These are phyloP conservation scores for Pristionchus maxplancki DNA, from an alignment of 2,888 invertebrate species.

Conservation along the genomic window DNA sequence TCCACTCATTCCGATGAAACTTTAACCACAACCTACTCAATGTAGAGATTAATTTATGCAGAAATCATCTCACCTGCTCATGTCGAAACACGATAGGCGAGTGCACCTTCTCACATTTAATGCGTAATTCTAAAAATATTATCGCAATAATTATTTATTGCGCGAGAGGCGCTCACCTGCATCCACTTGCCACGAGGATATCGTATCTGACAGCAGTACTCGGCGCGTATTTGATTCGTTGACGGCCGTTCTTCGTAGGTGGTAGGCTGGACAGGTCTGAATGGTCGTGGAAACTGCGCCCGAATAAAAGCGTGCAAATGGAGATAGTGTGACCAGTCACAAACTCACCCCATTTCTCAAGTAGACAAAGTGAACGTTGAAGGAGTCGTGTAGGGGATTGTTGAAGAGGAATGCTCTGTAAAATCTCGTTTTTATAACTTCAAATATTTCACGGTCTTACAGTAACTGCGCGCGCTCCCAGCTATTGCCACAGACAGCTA, in stretches of 20 bases:
- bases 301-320: too few relatives aligned
- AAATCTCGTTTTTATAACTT: background rate
- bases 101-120: background rate
- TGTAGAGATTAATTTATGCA: too few relatives aligned
- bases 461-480: constrained; percentile 2
- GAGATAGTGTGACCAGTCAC: background rate
- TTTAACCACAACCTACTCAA: too few relatives aligned
- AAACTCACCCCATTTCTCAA: background rate
- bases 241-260: background rate
- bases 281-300: background rate
- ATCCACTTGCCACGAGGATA: too few relatives aligned
- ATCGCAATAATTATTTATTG: too few relatives aligned
- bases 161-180: too few relatives aligned
- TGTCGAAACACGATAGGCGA: background rate
- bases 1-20: too few relatives aligned
- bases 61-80: too few relatives aligned
- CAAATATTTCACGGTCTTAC: background rate
- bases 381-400: background rate
- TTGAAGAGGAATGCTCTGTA: background rate
- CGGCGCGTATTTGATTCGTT: background rate
- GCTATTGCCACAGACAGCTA: background rate
- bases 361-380: background rate
- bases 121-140: background rate
- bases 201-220: background rate
- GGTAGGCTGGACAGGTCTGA: background rate